phyloP scores from a whole-genome alignment of 1,140 invertebrate genomes.

The Euwallacea similis region DNA sequence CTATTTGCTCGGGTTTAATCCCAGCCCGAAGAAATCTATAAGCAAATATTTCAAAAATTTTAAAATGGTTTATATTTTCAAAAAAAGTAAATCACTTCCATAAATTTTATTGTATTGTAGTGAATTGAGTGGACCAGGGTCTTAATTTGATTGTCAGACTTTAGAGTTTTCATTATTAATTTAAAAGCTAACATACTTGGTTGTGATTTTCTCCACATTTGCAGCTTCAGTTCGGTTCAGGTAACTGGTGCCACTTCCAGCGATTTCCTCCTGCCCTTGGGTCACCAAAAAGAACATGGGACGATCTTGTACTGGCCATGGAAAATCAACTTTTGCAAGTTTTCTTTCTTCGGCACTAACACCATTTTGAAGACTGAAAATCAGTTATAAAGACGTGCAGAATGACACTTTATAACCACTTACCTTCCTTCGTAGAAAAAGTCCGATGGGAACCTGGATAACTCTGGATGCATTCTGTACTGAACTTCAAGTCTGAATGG shows the following conservation, averaged over 20 bases:
- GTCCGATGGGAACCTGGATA: slow-evolving; percentile 97
- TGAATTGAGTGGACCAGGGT: not conserved
- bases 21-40: slow-evolving; percentile 85
- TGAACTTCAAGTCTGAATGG: slow-evolving; percentile 97
- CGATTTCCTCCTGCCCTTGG: slow-evolving; percentile 98
- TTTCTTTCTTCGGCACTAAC: slow-evolving; percentile 94
- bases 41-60: slow-evolving; percentile 2
- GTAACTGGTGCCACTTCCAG: slow-evolving; percentile 97
- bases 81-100: too few species aligned
- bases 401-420: not conserved
- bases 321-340: slow-evolving; percentile 91
- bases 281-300: slow-evolving; percentile 99
- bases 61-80: not conserved
- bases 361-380: slow-evolving; percentile 83
- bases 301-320: slow-evolving; percentile 94
- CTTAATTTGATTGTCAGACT: not conserved
- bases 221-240: slow-evolving; percentile 98
- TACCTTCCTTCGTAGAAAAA: slow-evolving; percentile 95
- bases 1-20: slow-evolving; percentile 97
- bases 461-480: slow-evolving; percentile 98
- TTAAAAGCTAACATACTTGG: slow-evolving; percentile 52
- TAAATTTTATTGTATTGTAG: too few species aligned
- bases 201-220: slow-evolving; percentile 97
- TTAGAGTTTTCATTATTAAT: not conserved
- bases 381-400: not conserved